These are phyloP conservation scores for Latrodectus elegans DNA, from an alignment of 2,888 invertebrate genomes.

Conservation along the genomic window DNA sequence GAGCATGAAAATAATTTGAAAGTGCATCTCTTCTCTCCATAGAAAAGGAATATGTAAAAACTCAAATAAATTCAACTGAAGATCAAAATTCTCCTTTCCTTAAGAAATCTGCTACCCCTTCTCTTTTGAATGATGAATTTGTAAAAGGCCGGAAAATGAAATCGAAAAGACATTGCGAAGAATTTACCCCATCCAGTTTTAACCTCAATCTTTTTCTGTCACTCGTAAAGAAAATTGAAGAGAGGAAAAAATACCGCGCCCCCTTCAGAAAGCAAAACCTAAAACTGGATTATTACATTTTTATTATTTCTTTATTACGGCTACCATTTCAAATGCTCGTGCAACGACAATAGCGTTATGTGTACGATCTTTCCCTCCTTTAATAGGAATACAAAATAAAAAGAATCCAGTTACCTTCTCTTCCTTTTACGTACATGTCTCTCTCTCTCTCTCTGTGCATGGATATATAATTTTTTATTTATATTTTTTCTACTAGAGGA, in stretches of 20 bases:
- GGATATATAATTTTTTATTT: slow-evolving; percentile 31
- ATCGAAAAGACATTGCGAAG: slow-evolving; percentile 13
- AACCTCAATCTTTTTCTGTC: slow-evolving; percentile 38
- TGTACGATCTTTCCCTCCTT: slow-evolving; percentile 17
- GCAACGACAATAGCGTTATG: slow-evolving; percentile 46
- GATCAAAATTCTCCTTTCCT: neutral
- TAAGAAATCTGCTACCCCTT: neutral
- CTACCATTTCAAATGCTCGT: slow-evolving; percentile 22
- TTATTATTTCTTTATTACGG: slow-evolving; percentile 45
- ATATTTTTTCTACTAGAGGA: slow-evolving; percentile 12
- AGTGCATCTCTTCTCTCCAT: neutral
- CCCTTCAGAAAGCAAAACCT: neutral
- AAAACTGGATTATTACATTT: slow-evolving; percentile 24
- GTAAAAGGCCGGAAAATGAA: neutral
- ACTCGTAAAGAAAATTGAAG: slow-evolving; percentile 15
- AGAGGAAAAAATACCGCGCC: slow-evolving; percentile 1
- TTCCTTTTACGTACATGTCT: neutral
- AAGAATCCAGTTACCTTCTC: neutral
- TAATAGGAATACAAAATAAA: slow-evolving; percentile 32
- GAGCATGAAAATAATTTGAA: neutral
- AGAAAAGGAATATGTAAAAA: neutral
- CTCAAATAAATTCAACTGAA: neutral
- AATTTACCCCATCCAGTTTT: slow-evolving; percentile 30
- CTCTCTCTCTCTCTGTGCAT: neutral
- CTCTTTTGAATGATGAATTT: neutral